Evolutionary conservation across 2,888 invertebrate genomes (phyloP), one percentile per base, ranked within the genome.

Genomic region (Euzophera pinguis): DNA sequence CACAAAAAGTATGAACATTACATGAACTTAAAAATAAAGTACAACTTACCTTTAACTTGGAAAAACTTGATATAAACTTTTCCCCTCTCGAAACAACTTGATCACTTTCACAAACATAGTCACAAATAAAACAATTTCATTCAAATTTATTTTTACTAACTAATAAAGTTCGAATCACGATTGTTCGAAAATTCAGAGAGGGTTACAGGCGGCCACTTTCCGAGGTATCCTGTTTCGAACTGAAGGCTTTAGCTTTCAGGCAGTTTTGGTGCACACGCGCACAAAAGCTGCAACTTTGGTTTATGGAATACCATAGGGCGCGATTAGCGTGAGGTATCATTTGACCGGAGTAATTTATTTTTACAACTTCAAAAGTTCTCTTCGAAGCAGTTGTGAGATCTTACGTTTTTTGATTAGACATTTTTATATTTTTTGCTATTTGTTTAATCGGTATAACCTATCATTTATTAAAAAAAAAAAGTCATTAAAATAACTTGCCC

Each of bases 201-300:
- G 35, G 3, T 3, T 22, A 13, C 22, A 38, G 13, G 13, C 48
- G 38, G 13, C 48, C 48, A 22, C 38, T 22, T 22, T 5, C 38
- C 12, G 48, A 9, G 5, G 17, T 14, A 29, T 27, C 38, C 38
- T 27, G 38, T 27, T 10, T 14, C 14, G 6, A 10, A 49, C 48
- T 49, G 48, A 49, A 49, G 38, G 38, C 27, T 49, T 38, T 38
- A 35, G 37, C 17, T 37, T 1, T 5, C 38, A 22, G 38, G 3
- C 38, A 22, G 38, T 49, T 49, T 38, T 22, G 5, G 10, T 49
- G 48, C 48, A 49, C 48, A 49, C 48, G 48, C 48, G 48, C 48
- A 49, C 9, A 38, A 38, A 13, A 2, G 12, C 32, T 45, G 32
- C 13, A 34, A 45, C 32, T 45, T 27, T 17, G 6, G n/a, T 39